These are phyloP conservation scores for Isichthys henryi DNA, from an alignment of 2,113 vertebrate species.

Conservation along the genomic window DNA sequence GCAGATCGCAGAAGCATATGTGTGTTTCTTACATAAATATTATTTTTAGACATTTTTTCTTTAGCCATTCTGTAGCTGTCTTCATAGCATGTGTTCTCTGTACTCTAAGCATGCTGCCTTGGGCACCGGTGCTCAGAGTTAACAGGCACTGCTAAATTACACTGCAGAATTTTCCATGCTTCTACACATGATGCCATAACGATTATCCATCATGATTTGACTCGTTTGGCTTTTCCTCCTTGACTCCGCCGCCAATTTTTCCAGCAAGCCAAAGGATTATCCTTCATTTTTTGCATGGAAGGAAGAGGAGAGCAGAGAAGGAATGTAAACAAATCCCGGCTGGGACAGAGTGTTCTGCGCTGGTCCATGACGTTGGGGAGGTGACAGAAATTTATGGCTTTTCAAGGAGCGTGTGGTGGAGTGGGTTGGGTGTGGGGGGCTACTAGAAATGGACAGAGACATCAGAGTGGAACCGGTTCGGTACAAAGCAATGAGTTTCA, in stretches of 20 bases:
- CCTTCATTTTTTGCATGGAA: constrained; percentile 2
- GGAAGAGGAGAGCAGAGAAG: not conserved
- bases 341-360: constrained; percentile 14
- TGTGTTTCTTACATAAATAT: constrained; percentile 1
- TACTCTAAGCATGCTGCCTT: not conserved
- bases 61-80: not conserved
- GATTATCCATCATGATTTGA: constrained; percentile 7
- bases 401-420: not conserved
- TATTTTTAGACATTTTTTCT: not conserved
- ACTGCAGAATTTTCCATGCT: not conserved
- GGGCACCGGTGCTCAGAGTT: not conserved
- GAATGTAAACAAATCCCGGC: constrained; percentile 15
- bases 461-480: not conserved
- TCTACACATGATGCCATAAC: not conserved
- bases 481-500: not conserved
- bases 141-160: no score
- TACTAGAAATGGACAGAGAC: not conserved
- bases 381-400: constrained; percentile 11
- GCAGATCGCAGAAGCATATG: not conserved
- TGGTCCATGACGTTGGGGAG: not conserved
- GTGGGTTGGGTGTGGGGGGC: not conserved
- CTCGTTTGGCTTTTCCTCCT: not conserved
- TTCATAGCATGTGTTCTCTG: not conserved
- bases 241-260: not conserved
- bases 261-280: constrained; percentile 6